Percentiles rank a stretch among this genome's conserved stretches.
Conservation (phyloP, 1,140 invertebrate genomes). For the Drosophila arizonae region DNA sequence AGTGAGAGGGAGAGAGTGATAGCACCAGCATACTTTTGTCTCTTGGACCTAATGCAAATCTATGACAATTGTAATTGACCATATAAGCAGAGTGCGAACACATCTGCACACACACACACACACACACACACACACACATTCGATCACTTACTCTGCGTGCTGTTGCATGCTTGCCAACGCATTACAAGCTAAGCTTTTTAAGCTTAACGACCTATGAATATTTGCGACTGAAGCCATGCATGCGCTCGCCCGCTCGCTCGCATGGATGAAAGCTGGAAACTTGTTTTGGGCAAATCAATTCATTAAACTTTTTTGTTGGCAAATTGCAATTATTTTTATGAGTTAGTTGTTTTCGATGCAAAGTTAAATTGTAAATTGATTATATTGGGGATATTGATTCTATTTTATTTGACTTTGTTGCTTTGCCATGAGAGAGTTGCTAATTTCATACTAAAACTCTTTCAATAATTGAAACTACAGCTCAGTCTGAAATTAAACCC, state of each 20-base stretch:
- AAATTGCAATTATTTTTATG: too few species aligned
- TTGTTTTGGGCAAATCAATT: too few species aligned
- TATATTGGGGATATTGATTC: too few species aligned
- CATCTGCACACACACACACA: not conserved
- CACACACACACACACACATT: constrained; percentile 10
- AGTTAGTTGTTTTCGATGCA: too few species aligned
- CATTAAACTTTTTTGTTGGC: too few species aligned
- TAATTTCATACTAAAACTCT: too few species aligned
- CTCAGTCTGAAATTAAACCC: too few species aligned
- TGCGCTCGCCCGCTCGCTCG: too few species aligned
- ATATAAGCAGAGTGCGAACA: not conserved
- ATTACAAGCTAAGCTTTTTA: constrained; percentile 41
- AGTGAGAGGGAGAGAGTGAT: not conserved
- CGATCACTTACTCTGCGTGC: constrained; percentile 57
- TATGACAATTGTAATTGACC: constrained; percentile 35
- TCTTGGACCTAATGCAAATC: constrained; percentile 29
- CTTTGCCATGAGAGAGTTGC: too few species aligned
- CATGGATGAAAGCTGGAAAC: not conserved
- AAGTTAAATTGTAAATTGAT: too few species aligned
- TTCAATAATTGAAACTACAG: too few species aligned
- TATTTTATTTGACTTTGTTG: too few species aligned
- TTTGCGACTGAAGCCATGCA: not conserved
- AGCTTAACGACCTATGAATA: not conserved
- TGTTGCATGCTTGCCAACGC: constrained; percentile 64
- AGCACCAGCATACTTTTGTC: not conserved